Evolutionary conservation across 2,113 vertebrate species (phyloP), one percentile per base, ranked within the genome.

Genomic region (Zapornia atra): DNA sequence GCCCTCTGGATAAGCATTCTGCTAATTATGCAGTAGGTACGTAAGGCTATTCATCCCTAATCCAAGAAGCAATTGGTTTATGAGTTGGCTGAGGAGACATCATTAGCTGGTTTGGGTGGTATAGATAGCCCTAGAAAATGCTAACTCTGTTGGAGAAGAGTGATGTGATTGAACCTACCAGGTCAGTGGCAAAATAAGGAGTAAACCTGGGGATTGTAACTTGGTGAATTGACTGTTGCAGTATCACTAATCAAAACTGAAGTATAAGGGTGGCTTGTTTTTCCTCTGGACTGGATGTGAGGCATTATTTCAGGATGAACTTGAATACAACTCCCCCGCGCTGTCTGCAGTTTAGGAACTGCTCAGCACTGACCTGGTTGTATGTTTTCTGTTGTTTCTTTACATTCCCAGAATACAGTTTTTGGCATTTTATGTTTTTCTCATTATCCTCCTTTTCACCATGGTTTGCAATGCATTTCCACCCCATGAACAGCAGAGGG

Each of bases 401-500:
- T 96, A n/a, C 53, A 11, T 95, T 95, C 87, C 93, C 75, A 84
- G 87, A 91, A 79, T 82, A 91, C n/a, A 31, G 48, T 68, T 68
- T 42, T 24, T n/a, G 69, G 71, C 48, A 59, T 64, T 36, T 38
- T 61, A 50, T 96, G 87, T 38, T 92, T 96, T 95, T 94, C 87
- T 94, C 85, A 63, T 94, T 91, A 82, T 80, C 63, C 31, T 71
- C 3, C 0, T 51, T 59, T 63, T 95, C 65, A 26, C 42, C 6
- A 2, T 25, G 70, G 38, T 69, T 38, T 63, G 53, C 56, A 61
- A 46, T 59, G 90, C 68, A 22, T 63, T 97, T 96, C 82, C 46
- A 53, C 31, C 59, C 44, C 16, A 1, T 3, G 92, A 91, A 80
- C 96, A 86, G 93, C 85, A 97, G 96, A 96, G 93, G 94, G 95